Base-by-base conservation (phyloP, 1,140 invertebrate species). In the Drosophila serrata region DNA sequence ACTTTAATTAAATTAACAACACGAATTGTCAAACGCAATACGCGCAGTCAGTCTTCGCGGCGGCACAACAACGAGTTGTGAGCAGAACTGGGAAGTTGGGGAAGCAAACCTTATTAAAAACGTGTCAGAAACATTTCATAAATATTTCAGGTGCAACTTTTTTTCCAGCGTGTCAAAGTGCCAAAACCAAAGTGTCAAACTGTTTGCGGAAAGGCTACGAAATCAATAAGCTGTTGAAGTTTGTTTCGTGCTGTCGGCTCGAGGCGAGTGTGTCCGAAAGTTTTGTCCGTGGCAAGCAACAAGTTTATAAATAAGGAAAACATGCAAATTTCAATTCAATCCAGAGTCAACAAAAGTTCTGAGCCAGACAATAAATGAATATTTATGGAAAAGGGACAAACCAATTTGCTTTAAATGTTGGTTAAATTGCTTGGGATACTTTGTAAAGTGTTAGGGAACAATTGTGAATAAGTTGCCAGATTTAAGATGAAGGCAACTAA, bases 111-210 rank as follows among this genome's bases (percentile, higher is more conserved):
- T 87, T 87, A 87, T 87, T 87, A 87, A 87, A 87, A 87, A 87
- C 79, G 82, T 87, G 82, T 88, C 82, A 87, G 79, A 87, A 88
- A 88, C 82, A 87, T 88, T 87, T 82, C 79, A 80, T 87, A 88
- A 87, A 87, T 87, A 87, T 87, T 88, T 87, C 79, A 87, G 85
- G 70, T 82, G 63, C 62, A 82, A 79, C 61, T 81, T 81, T 81
- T 78, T 79, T 56, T 45, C 58, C 56, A 74, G 76, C 84, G 62
- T 85, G 79, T 82, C 84, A 87, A 88, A 87, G 72, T 87, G 68
- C 73, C 74, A 76, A 77, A 76, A 75, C 73, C 70, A 75, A 75
- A 75, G 72, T 76, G 74, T 76, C 74, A 76, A 76, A 76, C 55
- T 77, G 73, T 60, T 88, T 87, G 58, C 39, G 48, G 64, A 67